These are phyloP conservation scores for Intoshia linei DNA, from an alignment of 1,140 invertebrate species.

Conservation along the genomic window DNA sequence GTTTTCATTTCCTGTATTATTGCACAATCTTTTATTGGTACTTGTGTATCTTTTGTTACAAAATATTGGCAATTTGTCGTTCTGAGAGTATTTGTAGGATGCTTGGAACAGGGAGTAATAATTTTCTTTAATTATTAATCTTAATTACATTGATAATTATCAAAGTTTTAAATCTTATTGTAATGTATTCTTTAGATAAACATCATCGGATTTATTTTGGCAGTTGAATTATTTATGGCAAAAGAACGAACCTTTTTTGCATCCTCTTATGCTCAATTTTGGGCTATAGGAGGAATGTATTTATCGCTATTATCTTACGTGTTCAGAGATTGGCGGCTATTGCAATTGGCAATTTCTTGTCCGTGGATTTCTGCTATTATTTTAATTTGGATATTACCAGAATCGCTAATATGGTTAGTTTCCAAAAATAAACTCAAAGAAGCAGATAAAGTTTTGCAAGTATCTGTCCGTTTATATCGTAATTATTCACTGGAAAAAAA, in stretches of 20 bases:
- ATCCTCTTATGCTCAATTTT: slow-evolving; percentile 9
- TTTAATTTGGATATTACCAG: slow-evolving; percentile 13
- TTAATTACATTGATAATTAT: too few species aligned
- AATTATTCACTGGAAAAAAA: too few species aligned
- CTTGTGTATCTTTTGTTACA: too few species aligned
- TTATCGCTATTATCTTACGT: slow-evolving; percentile 11
- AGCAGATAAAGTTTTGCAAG: neutral
- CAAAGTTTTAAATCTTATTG: too few species aligned
- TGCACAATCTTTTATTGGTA: neutral
- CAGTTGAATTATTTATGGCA: slow-evolving; percentile 4
- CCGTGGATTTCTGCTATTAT: slow-evolving; percentile 13
- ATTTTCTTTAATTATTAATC: too few species aligned
- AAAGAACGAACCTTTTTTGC: slow-evolving; percentile 8
- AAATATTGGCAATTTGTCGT: too few species aligned
- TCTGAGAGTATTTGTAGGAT: too few species aligned
- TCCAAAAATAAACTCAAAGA: neutral
- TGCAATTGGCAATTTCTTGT: slow-evolving; percentile 15
- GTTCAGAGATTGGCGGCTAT: slow-evolving; percentile 15
- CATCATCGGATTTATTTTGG: slow-evolving; percentile 6
- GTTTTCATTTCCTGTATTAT: slow-evolving; percentile 3
- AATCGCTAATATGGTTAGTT: neutral
- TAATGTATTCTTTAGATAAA: too few species aligned
- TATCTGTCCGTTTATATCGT: neutral
- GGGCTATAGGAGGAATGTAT: slow-evolving; percentile 11
- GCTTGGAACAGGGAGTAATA: too few species aligned